Evolutionary conservation across 1,140 invertebrate species (phyloP), one percentile per base, ranked within the genome.

Genomic region (Cataglyphis hispanica): DNA sequence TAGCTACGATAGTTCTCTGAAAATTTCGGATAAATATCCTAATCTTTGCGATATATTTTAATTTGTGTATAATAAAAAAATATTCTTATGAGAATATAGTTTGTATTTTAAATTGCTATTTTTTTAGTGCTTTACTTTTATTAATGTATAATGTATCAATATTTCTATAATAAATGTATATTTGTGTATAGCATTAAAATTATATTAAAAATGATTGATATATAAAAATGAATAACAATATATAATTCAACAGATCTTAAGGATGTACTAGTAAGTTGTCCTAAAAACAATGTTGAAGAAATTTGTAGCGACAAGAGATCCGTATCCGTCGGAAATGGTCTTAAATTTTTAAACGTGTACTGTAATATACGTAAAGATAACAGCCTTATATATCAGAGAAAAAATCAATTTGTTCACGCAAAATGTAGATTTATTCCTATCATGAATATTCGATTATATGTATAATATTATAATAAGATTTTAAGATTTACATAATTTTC

Each of bases 41-140:
- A 67, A 67, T 43, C 34, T 67, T 40, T 67, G 64, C 37, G n/a
- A 37, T 67, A 43, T 7, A 22, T 11, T 64, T 43, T 43, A 43
- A 13, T 43, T 8, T 22, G 19, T 27, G 7, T 64, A 19, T 16
- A 61, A 64, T 11, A 64, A 8, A 64, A 64, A 34, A 64, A 34
- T 27, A 34, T 6, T 19, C 3, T 64, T 64, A 34, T 40, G 8
- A 37, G 0, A 66, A n/a, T 11, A 1, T 43, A 43, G 2, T 43
- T 43, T 43, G 10, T 43, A 43, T 43, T 11, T 10, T 11, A 43
- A 43, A 13, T 11, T 43, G 2, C 11, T 43, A 43, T 43, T 43
- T 43, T 43, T 43, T 10, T 43, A 31, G 0, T 11, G 40, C 10
- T 0, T 43, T 31, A 31, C 40, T 11, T 43, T 43, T 43, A 43